Evolutionary conservation across 2,113 vertebrate genomes (phyloP).

Genomic region (Centropus unirufus): DNA sequence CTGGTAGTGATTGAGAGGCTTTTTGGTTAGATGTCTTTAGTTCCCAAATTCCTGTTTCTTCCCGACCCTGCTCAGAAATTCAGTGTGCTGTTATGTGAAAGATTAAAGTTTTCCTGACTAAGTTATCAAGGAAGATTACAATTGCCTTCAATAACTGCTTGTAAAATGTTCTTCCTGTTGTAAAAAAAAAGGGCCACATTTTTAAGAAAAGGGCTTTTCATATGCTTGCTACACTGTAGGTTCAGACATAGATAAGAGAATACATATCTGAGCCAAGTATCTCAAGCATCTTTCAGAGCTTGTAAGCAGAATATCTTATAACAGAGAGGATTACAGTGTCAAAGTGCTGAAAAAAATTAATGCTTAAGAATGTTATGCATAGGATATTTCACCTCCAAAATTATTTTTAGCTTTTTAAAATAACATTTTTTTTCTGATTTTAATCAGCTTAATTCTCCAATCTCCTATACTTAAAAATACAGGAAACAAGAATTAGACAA

Average conservation of each 20-base stretch:
- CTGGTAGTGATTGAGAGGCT: background rate
- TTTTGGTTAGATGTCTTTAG: background rate
- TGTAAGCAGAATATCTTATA: background rate
- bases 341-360: background rate
- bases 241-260: background rate
- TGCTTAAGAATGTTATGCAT: background rate
- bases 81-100: background rate
- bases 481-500: conserved; percentile 58
- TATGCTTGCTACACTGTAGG: background rate
- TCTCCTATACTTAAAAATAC: conserved; percentile 32
- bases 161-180: background rate
- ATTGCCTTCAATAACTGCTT: background rate
- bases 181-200: background rate
- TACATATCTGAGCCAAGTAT: background rate
- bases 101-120: background rate
- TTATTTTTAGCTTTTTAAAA: background rate
- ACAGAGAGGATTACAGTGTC: background rate
- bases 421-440: background rate
- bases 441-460: conserved; percentile 1
- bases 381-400: background rate
- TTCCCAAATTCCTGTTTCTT: background rate
- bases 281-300: background rate
- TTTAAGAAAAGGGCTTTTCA: background rate
- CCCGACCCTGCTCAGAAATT: background rate
- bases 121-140: background rate